Conservation (phyloP, 2,888 invertebrate species). For the Choristoneura rosaceana region DNA sequence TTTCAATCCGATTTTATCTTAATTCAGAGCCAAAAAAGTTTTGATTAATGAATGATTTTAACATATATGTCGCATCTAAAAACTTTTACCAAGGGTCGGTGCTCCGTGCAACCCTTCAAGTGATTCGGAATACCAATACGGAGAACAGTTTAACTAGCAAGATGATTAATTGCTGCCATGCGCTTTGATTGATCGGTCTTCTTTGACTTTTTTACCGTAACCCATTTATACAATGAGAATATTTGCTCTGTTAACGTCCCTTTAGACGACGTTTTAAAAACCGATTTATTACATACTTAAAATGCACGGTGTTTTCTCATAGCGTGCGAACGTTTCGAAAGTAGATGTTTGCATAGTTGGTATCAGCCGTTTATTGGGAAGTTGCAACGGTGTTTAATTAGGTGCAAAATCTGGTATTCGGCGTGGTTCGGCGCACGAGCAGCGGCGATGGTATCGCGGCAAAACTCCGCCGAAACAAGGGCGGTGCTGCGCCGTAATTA, state of each 20-base stretch:
- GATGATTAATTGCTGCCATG: constrained; percentile 77
- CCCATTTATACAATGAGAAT: constrained; percentile 55
- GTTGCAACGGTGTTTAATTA: constrained; percentile 68
- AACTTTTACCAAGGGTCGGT: constrained; percentile 43
- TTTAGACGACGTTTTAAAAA: constrained; percentile 71
- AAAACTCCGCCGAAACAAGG: constrained; percentile 71
- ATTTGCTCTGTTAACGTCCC: constrained; percentile 56
- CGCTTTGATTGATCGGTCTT: constrained; percentile 74
- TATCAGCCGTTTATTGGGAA: constrained; percentile 53
- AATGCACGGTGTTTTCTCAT: constrained; percentile 55
- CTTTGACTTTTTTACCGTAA: constrained; percentile 56
- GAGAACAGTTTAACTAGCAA: constrained; percentile 56
- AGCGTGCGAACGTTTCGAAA: constrained; percentile 66
- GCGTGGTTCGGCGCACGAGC: constrained; percentile 56
- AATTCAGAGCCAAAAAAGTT: background rate
- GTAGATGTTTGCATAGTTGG: constrained; percentile 50
- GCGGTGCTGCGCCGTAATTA: constrained; percentile 72
- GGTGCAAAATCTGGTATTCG: constrained; percentile 69
- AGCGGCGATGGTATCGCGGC: constrained; percentile 69
- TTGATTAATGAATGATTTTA: constrained; percentile 33
- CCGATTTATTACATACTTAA: constrained; percentile 69
- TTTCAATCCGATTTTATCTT: background rate
- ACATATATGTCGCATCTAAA: constrained; percentile 15
- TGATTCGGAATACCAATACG: constrained; percentile 59
- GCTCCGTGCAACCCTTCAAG: constrained; percentile 59